Conservation (phyloP, 2,797 vertebrate species). For the Chrosomus eos region DNA sequence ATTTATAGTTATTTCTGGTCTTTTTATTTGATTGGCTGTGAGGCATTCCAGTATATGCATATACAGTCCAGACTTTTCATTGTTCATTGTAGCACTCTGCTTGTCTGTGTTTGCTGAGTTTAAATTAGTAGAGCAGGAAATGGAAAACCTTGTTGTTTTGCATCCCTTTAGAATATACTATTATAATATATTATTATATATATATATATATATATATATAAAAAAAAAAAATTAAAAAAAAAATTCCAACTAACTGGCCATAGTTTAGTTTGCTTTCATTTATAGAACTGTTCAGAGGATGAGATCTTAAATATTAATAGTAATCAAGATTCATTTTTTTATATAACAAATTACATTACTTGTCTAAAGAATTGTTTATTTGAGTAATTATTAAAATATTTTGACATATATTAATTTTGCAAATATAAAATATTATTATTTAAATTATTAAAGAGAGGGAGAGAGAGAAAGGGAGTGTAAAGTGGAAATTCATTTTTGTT, state of each 20-base stretch:
- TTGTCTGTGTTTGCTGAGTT: neutral
- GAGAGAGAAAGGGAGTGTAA: too few species aligned
- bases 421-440: neutral
- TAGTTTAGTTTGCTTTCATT: neutral
- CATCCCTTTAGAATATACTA: too few species aligned
- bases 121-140: neutral
- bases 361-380: neutral
- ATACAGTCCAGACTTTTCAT: neutral
- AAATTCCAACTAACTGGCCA: neutral
- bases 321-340: neutral
- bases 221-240: too few species aligned
- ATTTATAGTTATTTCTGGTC: neutral
- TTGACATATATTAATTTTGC: too few species aligned
- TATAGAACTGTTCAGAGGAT: neutral
- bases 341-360: neutral
- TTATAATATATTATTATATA: too few species aligned
- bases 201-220: too few species aligned
- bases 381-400: neutral
- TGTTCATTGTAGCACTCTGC: neutral
- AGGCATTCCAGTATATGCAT: neutral
- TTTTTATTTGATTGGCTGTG: neutral
- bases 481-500: too few species aligned
- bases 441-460: too few species aligned
- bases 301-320: too few species aligned
- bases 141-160: neutral